A percentile compares a stretch with the other conserved stretches of the same genome.
Evolutionary conservation across 1,140 invertebrate species (phyloP).

Genomic region (Coenobita brevimanus): DNA sequence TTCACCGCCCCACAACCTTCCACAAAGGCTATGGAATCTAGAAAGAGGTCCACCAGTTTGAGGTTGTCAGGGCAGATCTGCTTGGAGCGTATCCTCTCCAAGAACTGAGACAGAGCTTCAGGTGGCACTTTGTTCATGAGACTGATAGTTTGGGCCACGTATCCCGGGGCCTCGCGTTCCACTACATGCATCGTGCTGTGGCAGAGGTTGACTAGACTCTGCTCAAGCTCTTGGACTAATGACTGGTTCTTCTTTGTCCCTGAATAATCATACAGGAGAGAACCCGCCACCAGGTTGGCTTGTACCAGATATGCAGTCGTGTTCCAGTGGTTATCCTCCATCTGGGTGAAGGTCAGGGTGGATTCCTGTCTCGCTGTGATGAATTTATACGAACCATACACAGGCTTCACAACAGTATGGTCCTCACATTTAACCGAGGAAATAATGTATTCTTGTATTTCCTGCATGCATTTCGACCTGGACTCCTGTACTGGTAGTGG

Average conservation of each 20-base stretch:
- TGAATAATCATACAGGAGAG: constrained; percentile 31
- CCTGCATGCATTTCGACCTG: constrained; percentile 36
- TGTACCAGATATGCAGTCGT: neutral
- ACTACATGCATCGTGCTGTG: constrained; percentile 19
- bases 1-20: constrained; percentile 33
- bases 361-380: constrained; percentile 50
- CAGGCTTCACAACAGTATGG: constrained; percentile 43
- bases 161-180: neutral
- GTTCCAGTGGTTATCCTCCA: neutral
- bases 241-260: constrained; percentile 27
- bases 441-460: constrained; percentile 34
- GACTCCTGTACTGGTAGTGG: constrained; percentile 22
- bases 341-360: constrained; percentile 25
- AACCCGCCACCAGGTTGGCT: neutral
- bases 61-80: constrained; percentile 3
- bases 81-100: constrained; percentile 6
- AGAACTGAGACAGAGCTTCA: neutral
- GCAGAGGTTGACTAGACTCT: constrained; percentile 24
- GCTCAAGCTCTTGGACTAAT: constrained; percentile 26
- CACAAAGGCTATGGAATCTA: constrained; percentile 33
- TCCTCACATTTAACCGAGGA: constrained; percentile 43
- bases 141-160: constrained; percentile 20
- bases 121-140: constrained; percentile 26
- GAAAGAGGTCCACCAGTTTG: constrained; percentile 24
- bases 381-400: constrained; percentile 48